Evolutionary conservation across 1,140 invertebrate genomes (phyloP).

Genomic region (Colletes gigas): DNA sequence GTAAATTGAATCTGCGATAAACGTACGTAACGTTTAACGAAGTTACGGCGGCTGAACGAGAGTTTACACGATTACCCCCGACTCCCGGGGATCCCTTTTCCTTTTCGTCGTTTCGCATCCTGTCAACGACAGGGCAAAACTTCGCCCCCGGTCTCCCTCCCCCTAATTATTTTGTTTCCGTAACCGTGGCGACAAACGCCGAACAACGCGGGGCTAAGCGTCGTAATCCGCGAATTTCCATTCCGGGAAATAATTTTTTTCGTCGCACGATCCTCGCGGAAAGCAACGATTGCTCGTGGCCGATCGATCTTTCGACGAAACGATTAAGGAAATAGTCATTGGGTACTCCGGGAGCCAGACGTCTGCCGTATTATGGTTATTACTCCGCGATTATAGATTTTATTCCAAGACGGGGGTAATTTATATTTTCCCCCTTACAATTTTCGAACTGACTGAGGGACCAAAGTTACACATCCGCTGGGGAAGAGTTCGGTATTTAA

Average conservation of each 20-base stretch:
- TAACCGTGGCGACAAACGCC: slow-evolving; percentile 53
- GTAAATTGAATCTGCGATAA: slow-evolving; percentile 42
- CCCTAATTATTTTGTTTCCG: slow-evolving; percentile 60
- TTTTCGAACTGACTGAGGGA: too few relatives aligned
- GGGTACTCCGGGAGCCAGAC: not conserved
- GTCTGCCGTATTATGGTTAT: not conserved
- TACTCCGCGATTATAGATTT: not conserved
- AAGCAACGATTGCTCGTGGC: not conserved
- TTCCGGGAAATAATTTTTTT: slow-evolving; percentile 10
- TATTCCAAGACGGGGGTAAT: not conserved
- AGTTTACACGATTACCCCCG: slow-evolving; percentile 55
- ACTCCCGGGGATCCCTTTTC: slow-evolving; percentile 35
- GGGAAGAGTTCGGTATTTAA: too few relatives aligned
- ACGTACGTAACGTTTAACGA: slow-evolving; percentile 53
- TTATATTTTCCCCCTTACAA: too few relatives aligned
- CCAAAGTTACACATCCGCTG: too few relatives aligned
- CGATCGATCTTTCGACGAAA: slow-evolving; percentile 1
- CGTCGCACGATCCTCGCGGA: not conserved
- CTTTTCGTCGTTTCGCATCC: slow-evolving; percentile 48
- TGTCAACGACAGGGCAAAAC: slow-evolving; percentile 32
- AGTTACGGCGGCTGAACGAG: slow-evolving; percentile 37
- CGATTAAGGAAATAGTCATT: not conserved
- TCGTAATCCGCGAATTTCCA: slow-evolving; percentile 32
- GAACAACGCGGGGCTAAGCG: not conserved
- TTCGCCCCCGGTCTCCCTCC: not conserved